Base-by-base conservation (phyloP, 2,113 vertebrate species). In the Microcebus murinus region DNA sequence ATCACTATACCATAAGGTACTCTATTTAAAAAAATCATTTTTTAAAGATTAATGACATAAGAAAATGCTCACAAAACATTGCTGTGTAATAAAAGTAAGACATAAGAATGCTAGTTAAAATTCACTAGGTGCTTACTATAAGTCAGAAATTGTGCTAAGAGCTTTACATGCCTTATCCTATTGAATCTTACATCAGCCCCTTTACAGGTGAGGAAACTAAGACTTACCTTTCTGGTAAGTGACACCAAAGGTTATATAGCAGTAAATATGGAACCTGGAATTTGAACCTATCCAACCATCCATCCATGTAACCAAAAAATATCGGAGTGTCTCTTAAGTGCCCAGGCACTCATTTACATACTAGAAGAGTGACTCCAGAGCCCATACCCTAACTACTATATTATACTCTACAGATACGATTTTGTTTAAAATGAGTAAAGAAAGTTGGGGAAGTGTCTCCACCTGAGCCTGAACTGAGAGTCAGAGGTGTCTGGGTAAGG, bases 41-140 rank as follows among this genome's bases (percentile, higher is more conserved):
- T 92, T 87, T 57, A 91, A 96, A 81, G 23, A 91, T 29, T 34
- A 93, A 68, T 15, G 10, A 76, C 70, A 52, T 36, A 68, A 67
- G 20, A 55, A 96, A 96, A 85, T 77, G 39, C 1, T 95, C 73
- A 95, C 20, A 96, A 86, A 77, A 84, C 13, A 93, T 1, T 42
- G 18, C n/a, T 89, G 15, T 27, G 0, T 25, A 50, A 59, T 61
- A 79, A 83, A 94, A 87, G 85, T 1, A 76, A 79, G 25, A 91
- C 4, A 5, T 76, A 85, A 85, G 13, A 93, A 61, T 17, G 13
- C 27, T 21, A 71, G 55, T 74, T 61, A 70, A 87, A 94, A 89
- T 82, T 67, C 23, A 92, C 13, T 61, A 8, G 92, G 21, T 29
- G 61, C n/a, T 91, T 31, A 67, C 8, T 73, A 6, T 83, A 10